These are phyloP conservation scores for Margaritifera margaritifera DNA, from an alignment of 2,888 invertebrate species.

Conservation along the genomic window DNA sequence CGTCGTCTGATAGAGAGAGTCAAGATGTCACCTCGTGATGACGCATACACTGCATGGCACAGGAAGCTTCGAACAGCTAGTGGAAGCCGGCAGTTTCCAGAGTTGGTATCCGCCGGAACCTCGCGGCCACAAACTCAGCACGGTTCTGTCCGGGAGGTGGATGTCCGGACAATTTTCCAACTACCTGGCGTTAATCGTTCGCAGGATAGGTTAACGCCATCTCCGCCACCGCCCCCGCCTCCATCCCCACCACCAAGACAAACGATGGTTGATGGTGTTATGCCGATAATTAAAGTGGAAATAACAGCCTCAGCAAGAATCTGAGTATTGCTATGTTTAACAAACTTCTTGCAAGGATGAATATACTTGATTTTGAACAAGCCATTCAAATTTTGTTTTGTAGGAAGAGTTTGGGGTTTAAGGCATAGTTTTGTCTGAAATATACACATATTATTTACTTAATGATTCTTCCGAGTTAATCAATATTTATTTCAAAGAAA, in stretches of 20 bases:
- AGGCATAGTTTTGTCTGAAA: too few species aligned
- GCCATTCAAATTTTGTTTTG: too few species aligned
- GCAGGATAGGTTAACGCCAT: neutral
- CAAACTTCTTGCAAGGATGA: neutral
- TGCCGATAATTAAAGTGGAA: constrained; percentile 32
- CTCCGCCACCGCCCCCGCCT: constrained; percentile 10
- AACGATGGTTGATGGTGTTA: constrained; percentile 33
- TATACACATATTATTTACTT: too few species aligned
- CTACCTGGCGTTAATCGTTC: too few species aligned
- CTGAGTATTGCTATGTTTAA: neutral
- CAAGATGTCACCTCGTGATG: constrained; percentile 20
- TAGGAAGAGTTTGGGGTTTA: too few species aligned
- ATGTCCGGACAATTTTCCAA: too few species aligned
- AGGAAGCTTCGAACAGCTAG: constrained; percentile 30
- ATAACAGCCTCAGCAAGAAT: constrained; percentile 33
- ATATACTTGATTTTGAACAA: neutral
- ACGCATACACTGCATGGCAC: constrained; percentile 25
- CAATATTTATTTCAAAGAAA: too few species aligned
- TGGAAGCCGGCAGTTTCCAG: constrained; percentile 26
- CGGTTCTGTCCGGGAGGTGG: too few species aligned
- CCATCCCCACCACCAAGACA: constrained; percentile 19
- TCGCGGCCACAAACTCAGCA: neutral
- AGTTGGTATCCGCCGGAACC: constrained; percentile 15
- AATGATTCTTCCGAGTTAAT: too few species aligned
- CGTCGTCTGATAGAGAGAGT: constrained; percentile 30